Base-by-base conservation (phyloP, 35 echinoderm and acorn worm species). In the Amphiura filiformis region DNA sequence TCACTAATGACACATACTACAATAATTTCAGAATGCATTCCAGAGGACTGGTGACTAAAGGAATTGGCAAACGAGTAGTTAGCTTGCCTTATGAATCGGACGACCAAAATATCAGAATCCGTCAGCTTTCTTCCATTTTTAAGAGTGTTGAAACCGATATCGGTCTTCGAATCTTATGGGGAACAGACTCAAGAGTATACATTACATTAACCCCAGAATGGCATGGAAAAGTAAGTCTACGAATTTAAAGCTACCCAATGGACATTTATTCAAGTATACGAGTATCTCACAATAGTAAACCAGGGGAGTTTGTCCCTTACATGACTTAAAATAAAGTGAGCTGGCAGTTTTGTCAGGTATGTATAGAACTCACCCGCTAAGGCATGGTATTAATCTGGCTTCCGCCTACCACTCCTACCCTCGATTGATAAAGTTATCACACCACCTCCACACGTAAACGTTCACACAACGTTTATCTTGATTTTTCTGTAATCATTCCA, bases 71-170 rank as follows among this genome's bases (percentile, higher is more conserved):
- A 17, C 4, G 4, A 47, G 17, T 47, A 47, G 41, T 47, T 17
- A 47, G 41, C 41, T 30, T 70, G 61, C 61, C 61, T 13, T n/a
- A 70, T 30, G 61, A 70, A 30, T 70, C 61, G 26, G 61, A 70
- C 26, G 61, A 70, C 26, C 61, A 70, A 23, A 5, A 70, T 3
- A 1, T 15, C 3, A 11, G 26, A n/a, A 40, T 35, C 5, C 47
- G 83, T 5, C 83, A 85, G 35, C 34, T 85, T 30, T 65, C 83
- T 22, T 70, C 52, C 18, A 35, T 70, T 13, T 85, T 85, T 30
- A 64, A 32, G 22, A 56, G 52, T 36, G 15, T 85, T 31, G 64
- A 56, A 26, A 85, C 52, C 26, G 83, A 85, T 37, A 34, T 61
- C 32, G 83, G 83, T 56, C 34, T 85, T 23, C 28, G 64, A 32